Conservation (phyloP, 2,113 vertebrate species). For the Channa maculata region DNA sequence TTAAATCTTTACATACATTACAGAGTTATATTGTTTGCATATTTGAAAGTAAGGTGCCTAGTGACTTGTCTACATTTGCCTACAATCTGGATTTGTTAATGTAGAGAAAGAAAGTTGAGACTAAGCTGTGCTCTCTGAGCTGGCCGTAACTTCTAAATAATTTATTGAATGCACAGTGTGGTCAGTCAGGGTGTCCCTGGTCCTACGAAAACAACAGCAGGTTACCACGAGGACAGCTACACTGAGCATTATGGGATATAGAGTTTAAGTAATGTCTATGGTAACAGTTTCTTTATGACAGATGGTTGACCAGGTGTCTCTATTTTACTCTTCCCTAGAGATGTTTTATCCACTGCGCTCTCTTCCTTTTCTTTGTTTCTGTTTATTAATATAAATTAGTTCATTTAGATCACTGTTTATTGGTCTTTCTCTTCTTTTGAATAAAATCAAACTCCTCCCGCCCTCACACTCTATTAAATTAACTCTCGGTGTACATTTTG, state of each 20-base stretch:
- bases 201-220: constrained; percentile 67
- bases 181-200: constrained; percentile 50
- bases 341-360: constrained; percentile 45
- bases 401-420: too few relatives aligned
- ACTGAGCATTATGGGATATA: constrained; percentile 36
- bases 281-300: constrained; percentile 45
- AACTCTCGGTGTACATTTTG: neutral
- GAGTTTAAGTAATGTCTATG: constrained; percentile 42
- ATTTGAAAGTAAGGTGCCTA: neutral
- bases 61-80: neutral
- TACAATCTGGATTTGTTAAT: neutral
- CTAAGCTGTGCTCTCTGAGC: constrained; percentile 40
- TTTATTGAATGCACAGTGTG: constrained; percentile 62
- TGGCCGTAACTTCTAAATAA: constrained; percentile 71
- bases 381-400: neutral
- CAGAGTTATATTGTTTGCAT: neutral
- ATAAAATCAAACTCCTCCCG: neutral
- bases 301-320: constrained; percentile 60
- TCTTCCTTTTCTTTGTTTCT: constrained; percentile 29
- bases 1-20: too few relatives aligned
- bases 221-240: constrained; percentile 52
- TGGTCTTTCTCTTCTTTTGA: neutral
- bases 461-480: neutral
- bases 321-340: constrained; percentile 11
- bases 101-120: constrained; percentile 2